Conservation (phyloP, 1,140 invertebrate species). For the Eurosta solidaginis region DNA sequence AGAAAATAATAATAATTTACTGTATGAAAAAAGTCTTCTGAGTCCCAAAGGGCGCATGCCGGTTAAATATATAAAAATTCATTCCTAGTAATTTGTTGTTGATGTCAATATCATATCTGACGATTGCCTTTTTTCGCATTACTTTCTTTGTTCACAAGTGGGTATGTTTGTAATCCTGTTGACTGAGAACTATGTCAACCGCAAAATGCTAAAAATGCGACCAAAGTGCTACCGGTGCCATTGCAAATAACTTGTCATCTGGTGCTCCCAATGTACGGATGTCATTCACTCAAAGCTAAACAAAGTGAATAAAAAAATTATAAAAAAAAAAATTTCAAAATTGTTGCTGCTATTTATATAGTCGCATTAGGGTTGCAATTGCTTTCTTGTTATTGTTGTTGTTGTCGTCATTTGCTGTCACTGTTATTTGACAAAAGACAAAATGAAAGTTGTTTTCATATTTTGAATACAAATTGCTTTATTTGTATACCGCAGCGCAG, state of each 20-base stretch:
- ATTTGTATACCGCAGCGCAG: conserved; percentile 41
- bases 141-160: no score
- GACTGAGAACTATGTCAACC: conserved; percentile 20
- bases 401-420: background rate
- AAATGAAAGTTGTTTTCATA: conserved; percentile 47
- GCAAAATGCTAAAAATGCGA: conserved; percentile 25
- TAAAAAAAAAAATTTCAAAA: conserved; percentile 3
- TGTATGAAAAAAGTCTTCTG: no score
- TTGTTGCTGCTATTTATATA: background rate
- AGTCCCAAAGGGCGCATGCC: no score
- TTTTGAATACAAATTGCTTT: conserved; percentile 60
- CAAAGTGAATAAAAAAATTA: background rate
- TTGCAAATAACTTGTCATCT: conserved; percentile 12
- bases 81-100: no score
- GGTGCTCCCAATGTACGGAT: background rate
- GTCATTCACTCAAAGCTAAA: background rate
- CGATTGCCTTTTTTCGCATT: background rate
- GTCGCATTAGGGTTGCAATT: background rate
- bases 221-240: conserved; percentile 21
- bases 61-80: no score
- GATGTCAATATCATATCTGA: background rate
- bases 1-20: no score
- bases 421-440: conserved; percentile 29
- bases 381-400: background rate
- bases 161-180: conserved; percentile 10